These are phyloP conservation scores for Sturnira hondurensis DNA, from an alignment of 2,113 vertebrate species.

Conservation along the genomic window DNA sequence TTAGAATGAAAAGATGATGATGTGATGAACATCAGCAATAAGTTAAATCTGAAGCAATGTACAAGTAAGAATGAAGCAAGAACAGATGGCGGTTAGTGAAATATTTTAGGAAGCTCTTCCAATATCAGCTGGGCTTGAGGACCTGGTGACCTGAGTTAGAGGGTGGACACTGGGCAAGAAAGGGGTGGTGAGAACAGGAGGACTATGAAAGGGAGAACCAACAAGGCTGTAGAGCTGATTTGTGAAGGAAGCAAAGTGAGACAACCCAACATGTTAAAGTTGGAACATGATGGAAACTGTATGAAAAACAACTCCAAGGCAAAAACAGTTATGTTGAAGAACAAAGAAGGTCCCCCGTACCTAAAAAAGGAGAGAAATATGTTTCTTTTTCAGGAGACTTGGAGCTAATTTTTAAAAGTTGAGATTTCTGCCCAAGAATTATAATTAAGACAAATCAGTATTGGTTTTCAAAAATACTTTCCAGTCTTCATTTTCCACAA, in stretches of 20 bases:
- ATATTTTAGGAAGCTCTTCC: background rate
- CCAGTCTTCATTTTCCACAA: background rate
- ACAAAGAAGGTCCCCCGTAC: accelerated
- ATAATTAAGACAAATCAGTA: background rate
- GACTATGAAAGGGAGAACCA: too few species aligned
- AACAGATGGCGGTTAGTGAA: background rate
- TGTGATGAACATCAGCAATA: background rate
- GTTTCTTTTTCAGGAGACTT: background rate
- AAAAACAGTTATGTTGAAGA: background rate
- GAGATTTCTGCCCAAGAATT: background rate
- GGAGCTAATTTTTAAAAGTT: background rate
- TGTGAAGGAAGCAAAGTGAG: background rate
- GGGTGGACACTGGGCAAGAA: accelerated
- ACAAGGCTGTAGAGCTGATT: background rate
- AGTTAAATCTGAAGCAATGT: background rate
- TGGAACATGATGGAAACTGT: background rate
- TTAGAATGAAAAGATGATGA: background rate
- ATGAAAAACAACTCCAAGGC: background rate
- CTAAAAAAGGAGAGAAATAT: background rate
- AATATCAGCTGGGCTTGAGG: background rate
- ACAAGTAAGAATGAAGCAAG: background rate
- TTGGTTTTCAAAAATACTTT: background rate
- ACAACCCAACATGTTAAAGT: background rate
- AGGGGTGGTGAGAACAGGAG: background rate
- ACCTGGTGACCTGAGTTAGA: background rate